A percentile compares a stretch with the other conserved stretches of the same genome.
These are phyloP conservation scores for Phymanthus crucifer DNA, from an alignment of 92 coral and sea anemone species.

Conservation along the genomic window DNA sequence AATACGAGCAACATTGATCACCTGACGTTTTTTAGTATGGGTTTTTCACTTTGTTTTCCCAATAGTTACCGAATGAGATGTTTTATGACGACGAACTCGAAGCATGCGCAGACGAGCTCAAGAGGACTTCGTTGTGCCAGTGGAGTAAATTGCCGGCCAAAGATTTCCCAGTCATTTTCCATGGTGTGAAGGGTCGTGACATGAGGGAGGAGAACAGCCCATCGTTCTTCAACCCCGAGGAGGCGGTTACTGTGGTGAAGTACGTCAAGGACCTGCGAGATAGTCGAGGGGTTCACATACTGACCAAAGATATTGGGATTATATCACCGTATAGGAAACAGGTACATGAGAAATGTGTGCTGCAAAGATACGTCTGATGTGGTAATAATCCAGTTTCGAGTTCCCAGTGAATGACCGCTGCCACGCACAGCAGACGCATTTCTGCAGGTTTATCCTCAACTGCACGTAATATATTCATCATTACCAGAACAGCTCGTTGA, in stretches of 20 bases:
- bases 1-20: neutral
- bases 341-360: slow-evolving; percentile 38
- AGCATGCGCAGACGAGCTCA: slow-evolving; percentile 65
- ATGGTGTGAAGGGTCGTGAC: slow-evolving; percentile 73
- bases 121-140: slow-evolving; percentile 65
- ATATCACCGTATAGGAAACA: slow-evolving; percentile 83
- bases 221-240: slow-evolving; percentile 89
- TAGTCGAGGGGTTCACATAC: slow-evolving; percentile 63
- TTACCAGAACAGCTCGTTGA: too few relatives aligned
- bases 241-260: slow-evolving; percentile 66
- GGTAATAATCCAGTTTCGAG: too few relatives aligned
- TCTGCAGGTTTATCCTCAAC: too few relatives aligned
- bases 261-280: slow-evolving; percentile 73
- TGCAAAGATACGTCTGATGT: too few relatives aligned
- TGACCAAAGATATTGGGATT: slow-evolving; percentile 67
- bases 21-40: neutral
- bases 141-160: slow-evolving; percentile 73
- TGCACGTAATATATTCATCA: too few relatives aligned
- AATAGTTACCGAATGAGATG: slow-evolving; percentile 79
- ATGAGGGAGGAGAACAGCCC: slow-evolving; percentile 84
- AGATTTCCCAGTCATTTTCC: slow-evolving; percentile 80
- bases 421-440: too few relatives aligned
- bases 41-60: neutral
- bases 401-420: too few relatives aligned
- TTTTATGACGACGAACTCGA: slow-evolving; percentile 87